These are phyloP conservation scores for Armadillidium nasatum DNA, from an alignment of 1,140 invertebrate genomes.

Conservation along the genomic window DNA sequence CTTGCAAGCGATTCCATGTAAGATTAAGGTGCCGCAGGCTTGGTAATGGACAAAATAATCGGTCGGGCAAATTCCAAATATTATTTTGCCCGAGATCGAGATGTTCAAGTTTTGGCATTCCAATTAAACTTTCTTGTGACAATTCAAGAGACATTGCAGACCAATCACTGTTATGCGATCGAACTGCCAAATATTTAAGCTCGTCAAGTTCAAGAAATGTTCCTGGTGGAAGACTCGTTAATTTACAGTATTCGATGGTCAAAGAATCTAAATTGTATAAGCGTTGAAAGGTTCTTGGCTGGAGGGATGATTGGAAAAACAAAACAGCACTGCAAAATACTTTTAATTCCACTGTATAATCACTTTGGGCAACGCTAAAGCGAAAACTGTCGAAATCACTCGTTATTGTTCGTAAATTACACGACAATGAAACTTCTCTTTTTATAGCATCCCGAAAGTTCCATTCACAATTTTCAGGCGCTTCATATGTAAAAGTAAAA, in stretches of 20 bases:
- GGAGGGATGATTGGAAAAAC: constrained; percentile 71
- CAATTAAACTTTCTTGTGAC: constrained; percentile 56
- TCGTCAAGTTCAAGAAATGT: constrained; percentile 70
- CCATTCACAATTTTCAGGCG: constrained; percentile 44
- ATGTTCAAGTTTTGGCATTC: constrained; percentile 46
- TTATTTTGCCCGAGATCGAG: constrained; percentile 74
- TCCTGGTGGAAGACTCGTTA: constrained; percentile 71
- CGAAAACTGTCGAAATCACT: constrained; percentile 47
- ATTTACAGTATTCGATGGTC: constrained; percentile 70
- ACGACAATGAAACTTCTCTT: constrained; percentile 43
- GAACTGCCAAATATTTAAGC: constrained; percentile 62
- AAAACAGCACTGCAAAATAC: constrained; percentile 72
- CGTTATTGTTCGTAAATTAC: constrained; percentile 46
- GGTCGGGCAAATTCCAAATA: constrained; percentile 67
- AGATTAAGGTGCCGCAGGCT: constrained; percentile 66
- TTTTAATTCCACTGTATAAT: constrained; percentile 63
- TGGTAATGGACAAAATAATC: constrained; percentile 68
- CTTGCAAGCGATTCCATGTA: constrained; percentile 70
- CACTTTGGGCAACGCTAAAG: constrained; percentile 53
- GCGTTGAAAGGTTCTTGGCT: constrained; percentile 62
- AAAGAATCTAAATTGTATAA: constrained; percentile 68
- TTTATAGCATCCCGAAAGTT: constrained; percentile 31
- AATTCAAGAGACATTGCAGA: constrained; percentile 67
- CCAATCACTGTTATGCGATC: constrained; percentile 76
- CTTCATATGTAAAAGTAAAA: constrained; percentile 32